Conservation (phyloP, 2,113 vertebrate genomes). For the Ranitomeya variabilis region DNA sequence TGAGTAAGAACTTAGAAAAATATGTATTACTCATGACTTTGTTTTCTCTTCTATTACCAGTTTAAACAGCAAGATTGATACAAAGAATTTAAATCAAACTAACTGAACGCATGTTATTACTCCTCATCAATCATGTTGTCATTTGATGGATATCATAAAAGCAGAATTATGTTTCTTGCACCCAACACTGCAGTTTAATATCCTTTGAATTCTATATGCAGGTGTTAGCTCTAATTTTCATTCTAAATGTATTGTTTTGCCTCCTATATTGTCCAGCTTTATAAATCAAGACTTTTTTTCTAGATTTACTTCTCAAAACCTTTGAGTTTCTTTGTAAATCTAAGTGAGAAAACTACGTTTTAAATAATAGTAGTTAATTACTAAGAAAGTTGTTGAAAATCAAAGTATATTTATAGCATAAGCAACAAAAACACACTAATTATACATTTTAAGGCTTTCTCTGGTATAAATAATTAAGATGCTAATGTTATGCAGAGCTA, state of each 20-base stretch:
- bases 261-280: slow-evolving; percentile 6
- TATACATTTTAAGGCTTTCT: slow-evolving; percentile 29
- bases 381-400: slow-evolving; percentile 13
- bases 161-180: slow-evolving; percentile 60
- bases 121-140: slow-evolving; percentile 60
- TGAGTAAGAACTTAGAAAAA: slow-evolving; percentile 10
- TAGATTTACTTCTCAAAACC: slow-evolving; percentile 15
- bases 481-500: slow-evolving; percentile 41
- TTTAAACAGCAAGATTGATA: slow-evolving; percentile 31
- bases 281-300: slow-evolving; percentile 20
- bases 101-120: slow-evolving; percentile 53
- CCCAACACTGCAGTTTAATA: slow-evolving; percentile 59
- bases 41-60: slow-evolving; percentile 11
- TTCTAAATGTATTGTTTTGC: slow-evolving; percentile 57
- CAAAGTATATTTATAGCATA: slow-evolving; percentile 44
- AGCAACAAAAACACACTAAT: slow-evolving; percentile 26
- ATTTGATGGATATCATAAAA: slow-evolving; percentile 62
- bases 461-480: slow-evolving; percentile 33
- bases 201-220: slow-evolving; percentile 60
- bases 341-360: slow-evolving; percentile 2
- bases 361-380: slow-evolving; percentile 39
- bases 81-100: slow-evolving; percentile 48
- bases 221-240: slow-evolving; percentile 39
- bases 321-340: neutral
- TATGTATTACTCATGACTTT: slow-evolving; percentile 33